Conservation (phyloP, 2,797 vertebrate species). For the Naso thynnoides region DNA sequence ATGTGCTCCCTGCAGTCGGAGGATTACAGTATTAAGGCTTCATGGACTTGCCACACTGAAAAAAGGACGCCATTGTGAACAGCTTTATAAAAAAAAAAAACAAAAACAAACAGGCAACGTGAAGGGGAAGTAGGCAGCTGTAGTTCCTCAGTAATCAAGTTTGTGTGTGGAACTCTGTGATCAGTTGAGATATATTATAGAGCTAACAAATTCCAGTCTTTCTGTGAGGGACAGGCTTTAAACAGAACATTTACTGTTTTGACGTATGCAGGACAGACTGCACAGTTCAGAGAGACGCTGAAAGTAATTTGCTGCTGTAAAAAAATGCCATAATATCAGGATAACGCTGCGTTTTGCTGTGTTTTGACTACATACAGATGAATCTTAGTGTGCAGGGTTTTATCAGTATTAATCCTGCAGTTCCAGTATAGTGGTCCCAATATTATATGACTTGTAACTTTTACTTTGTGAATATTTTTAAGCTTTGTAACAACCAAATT, state of each 20-base stretch:
- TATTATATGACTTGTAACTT: neutral
- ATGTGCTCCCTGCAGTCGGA: conserved; percentile 63
- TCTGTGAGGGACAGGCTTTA: neutral
- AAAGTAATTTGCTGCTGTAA: conserved; percentile 1
- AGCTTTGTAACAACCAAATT: neutral
- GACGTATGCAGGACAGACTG: neutral
- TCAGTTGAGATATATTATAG: neutral
- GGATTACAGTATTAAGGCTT: conserved; percentile 83
- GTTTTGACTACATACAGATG: neutral
- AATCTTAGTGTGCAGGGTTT: neutral
- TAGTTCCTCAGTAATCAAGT: conserved; percentile 14
- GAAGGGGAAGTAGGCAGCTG: conserved; percentile 22
- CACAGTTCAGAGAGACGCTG: neutral
- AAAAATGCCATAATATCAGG: neutral
- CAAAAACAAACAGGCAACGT: conserved; percentile 13
- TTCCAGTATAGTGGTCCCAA: neutral
- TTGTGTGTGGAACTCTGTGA: neutral
- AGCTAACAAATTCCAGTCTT: neutral
- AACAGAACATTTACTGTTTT: conserved; percentile 10
- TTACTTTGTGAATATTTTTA: neutral
- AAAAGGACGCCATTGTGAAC: conserved; percentile 78
- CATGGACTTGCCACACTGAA: conserved; percentile 63
- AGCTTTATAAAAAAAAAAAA: conserved; percentile 61
- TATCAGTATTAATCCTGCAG: neutral
- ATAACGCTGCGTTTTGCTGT: neutral